Conservation (phyloP, 2,888 invertebrate species). For the Amphipoea lucens region DNA sequence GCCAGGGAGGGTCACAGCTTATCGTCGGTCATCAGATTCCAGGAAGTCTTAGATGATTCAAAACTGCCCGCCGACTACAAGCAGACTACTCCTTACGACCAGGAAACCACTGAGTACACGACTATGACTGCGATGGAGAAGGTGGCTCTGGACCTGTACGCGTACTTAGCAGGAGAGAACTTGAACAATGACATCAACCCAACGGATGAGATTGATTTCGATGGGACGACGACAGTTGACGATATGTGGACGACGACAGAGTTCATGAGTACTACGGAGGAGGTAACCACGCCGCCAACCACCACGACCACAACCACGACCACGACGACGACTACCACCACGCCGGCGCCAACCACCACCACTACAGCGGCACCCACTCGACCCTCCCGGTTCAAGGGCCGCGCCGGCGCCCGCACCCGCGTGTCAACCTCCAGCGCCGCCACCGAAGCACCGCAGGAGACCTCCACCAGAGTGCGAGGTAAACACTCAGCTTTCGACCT, state of each 20-base stretch:
- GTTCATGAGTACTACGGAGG: slow-evolving; percentile 85
- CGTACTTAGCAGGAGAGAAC: slow-evolving; percentile 93
- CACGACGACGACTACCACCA: slow-evolving; percentile 89
- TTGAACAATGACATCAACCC: slow-evolving; percentile 90
- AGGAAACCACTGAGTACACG: slow-evolving; percentile 91
- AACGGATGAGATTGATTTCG: slow-evolving; percentile 78
- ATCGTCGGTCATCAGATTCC: slow-evolving; percentile 80
- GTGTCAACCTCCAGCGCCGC: slow-evolving; percentile 79
- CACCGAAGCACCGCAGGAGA: slow-evolving; percentile 86
- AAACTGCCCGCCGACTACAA: slow-evolving; percentile 85
- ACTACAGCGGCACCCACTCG: slow-evolving; percentile 84
- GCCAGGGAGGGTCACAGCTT: slow-evolving; percentile 85
- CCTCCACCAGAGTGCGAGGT: slow-evolving; percentile 88
- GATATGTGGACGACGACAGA: slow-evolving; percentile 87
- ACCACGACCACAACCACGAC: slow-evolving; percentile 91
- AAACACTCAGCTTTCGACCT: slow-evolving; percentile 64
- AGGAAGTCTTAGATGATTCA: slow-evolving; percentile 85
- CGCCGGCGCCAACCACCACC: slow-evolving; percentile 88
- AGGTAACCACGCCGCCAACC: slow-evolving; percentile 88
- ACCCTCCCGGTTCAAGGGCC: slow-evolving; percentile 85
- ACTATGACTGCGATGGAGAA: slow-evolving; percentile 94
- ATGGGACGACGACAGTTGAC: slow-evolving; percentile 83
- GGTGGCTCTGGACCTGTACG: slow-evolving; percentile 95
- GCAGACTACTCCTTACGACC: slow-evolving; percentile 83
- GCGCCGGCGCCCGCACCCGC: slow-evolving; percentile 85